These are phyloP conservation scores for Calidris pygmaea DNA, from an alignment of 2,113 vertebrate genomes.

Conservation along the genomic window DNA sequence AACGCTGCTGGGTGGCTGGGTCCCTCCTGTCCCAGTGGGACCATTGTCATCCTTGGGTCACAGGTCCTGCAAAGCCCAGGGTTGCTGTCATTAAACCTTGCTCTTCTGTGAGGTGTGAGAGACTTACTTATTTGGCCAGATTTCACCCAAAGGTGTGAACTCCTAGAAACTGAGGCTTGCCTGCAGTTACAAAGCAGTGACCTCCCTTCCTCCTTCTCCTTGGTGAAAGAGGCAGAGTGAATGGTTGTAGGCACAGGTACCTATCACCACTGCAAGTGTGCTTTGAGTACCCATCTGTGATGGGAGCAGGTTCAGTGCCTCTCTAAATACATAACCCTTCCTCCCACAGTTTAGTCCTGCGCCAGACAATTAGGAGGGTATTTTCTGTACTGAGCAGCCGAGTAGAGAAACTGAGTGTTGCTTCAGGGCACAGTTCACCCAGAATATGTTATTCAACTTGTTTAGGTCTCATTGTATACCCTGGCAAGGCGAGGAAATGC, in stretches of 20 bases:
- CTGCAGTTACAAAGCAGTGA: neutral
- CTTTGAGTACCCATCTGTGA: neutral
- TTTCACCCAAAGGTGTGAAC: neutral
- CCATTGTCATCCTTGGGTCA: rapidly evolving
- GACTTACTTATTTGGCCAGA: neutral
- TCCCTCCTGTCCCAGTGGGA: neutral
- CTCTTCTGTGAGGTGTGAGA: neutral
- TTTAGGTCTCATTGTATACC: neutral
- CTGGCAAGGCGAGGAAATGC: neutral
- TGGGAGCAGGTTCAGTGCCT: neutral
- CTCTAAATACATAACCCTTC: no score
- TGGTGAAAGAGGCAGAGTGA: neutral
- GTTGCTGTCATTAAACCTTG: neutral
- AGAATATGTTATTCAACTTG: neutral
- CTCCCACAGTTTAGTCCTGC: neutral
- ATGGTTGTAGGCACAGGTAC: rapidly evolving
- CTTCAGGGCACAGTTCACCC: neutral
- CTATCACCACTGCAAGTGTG: neutral
- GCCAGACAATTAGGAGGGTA: neutral
- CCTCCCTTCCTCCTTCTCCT: neutral
- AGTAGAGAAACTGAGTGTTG: neutral
- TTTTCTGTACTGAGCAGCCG: neutral
- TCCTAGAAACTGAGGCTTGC: neutral
- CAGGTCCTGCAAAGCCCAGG: neutral
- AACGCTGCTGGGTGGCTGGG: neutral